Base-by-base conservation (phyloP, 2,797 vertebrate species). In the Bryconaethiops microstoma region DNA sequence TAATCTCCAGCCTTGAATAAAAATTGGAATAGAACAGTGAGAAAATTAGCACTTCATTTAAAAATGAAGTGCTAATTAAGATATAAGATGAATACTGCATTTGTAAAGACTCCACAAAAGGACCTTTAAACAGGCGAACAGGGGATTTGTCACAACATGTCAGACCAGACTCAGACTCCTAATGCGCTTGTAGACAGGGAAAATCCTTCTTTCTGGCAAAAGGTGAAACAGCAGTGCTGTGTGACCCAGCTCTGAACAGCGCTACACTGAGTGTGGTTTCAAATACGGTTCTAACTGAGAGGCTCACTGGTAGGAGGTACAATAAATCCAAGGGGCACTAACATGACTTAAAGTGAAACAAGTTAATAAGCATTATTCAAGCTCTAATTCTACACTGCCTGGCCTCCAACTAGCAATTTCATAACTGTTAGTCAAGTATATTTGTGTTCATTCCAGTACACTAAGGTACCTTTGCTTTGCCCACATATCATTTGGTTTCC, bases 161-260 rank as follows among this genome's bases (percentile, higher is more conserved):
- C 63, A 74, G 62, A 45, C 63, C 23, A 78, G 81, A 77, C 75
- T 67, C 50, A 77, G 80, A 78, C 76, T 69, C 54, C 13, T 74
- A 78, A 78, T 74, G 74, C 29, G 29, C 65, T n/a, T 63, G 67
- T 77, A 62, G 75, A 74, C 76, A 79, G 17, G 74, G 39, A 81
- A 81, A 81, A 54, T 68, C 45, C 75, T n/a, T 19, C 50, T 75
- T 80, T 62, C 63, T 76, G 70, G 70, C 48, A 29, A 5, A 57
- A 77, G 48, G 8, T 2, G 5, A 19, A 7, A 82, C 52, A 69
- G 42, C 45, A 62, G 60, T 35, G 40, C 23, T 54, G 57, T 6
- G 17, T 45, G 50, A 42, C 52, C 19, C 23, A 5, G 17, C 52
- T 73, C 48, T 40, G n/a, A 16, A 64, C 50, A 60, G 50, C 21